Base-by-base conservation (phyloP, 2,888 invertebrate genomes). In the Escarpia spicata region DNA sequence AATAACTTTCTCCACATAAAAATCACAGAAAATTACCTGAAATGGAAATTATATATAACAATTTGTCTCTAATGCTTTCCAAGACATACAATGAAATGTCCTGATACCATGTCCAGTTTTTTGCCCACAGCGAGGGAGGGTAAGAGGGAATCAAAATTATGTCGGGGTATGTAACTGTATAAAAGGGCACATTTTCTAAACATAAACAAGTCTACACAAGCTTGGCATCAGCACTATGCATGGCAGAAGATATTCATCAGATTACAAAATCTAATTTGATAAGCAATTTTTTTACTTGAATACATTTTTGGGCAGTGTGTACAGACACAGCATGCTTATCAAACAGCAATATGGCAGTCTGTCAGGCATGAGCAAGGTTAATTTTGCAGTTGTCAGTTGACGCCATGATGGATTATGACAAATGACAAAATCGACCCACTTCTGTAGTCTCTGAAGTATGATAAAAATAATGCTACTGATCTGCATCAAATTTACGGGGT, bases 391-490 rank as follows among this genome's bases (percentile, higher is more conserved):
- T 75, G 75, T 26, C 75, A 75, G 75, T 26, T 75, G 19, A 75
- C 26, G n/a, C 19, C 26, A 75, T 26, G 75, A 75, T 75, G 75
- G 75, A 75, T 75, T 75, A 75, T 75, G 75, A 75, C n/a, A n/a
- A 75, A 75, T 75, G 75, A 75, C 75, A 75, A 75, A 26, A 75
- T 26, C 75, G 75, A 75, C 75, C 75, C 75, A 75, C 19, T 75
- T 19, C 75, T 6, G n/a, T 75, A 26, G n/a, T 26, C 19, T 75
- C 26, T n/a, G n/a, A 75, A 75, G 19, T 26, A 75, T 75, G 75
- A 75, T 75, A 75, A 75, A 75, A 75, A 75, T 75, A 75, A 75
- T 75, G 75, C 75, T 75, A 75, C 75, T 75, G 75, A 75, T 75
- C n/a, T n/a, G n/a, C 75, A 75, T 75, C 75, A 75, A 75, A 26